Base-by-base conservation (phyloP, 1,140 invertebrate genomes). In the Cardiocondyla obscurior region DNA sequence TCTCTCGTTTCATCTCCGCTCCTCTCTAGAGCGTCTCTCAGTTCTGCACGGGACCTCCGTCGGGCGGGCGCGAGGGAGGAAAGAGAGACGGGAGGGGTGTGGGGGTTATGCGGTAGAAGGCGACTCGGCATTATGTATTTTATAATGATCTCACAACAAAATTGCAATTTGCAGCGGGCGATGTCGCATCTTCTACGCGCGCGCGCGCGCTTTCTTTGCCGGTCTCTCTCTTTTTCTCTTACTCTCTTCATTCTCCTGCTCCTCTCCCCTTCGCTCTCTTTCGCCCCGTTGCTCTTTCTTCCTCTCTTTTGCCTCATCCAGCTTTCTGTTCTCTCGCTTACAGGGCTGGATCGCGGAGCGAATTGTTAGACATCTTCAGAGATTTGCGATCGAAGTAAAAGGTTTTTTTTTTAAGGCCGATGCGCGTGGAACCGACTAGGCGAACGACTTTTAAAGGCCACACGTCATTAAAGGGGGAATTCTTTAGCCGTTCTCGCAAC, bases 101-200 rank as follows among this genome's bases (percentile, higher is more conserved):
- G 39, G 28, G 65, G 30, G 67, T 69, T 60, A 64, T 64, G 77
- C 51, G 81, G 86, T 81, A 85, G 82, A 69, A 84, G 85, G 84
- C 86, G 87, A 88, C 87, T 88, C 81, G 86, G 91, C 90, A 94
- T 94, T 94, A 93, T 93, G 91, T 91, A 92, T 93, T 93, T 93
- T 91, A 93, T 94, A 94, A 94, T 92, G 93, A 94, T 94, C 92
- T 92, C 92, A 90, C 91, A 90, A 93, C 90, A 92, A 94, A 94
- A 94, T 92, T 92, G 91, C 89, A 92, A 93, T 93, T 94, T 91
- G 91, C 90, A 90, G 86, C 83, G 81, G 84, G 84, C 88, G 89
- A 90, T 90, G 90, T 92, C 88, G 90, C 86, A 83, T 88, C 74
- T 83, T 55, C 64, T 74, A 33, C 82, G 55, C 85, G 77, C 72